Base-by-base conservation (phyloP, 2,888 invertebrate genomes). In the Melipona beecheii region DNA sequence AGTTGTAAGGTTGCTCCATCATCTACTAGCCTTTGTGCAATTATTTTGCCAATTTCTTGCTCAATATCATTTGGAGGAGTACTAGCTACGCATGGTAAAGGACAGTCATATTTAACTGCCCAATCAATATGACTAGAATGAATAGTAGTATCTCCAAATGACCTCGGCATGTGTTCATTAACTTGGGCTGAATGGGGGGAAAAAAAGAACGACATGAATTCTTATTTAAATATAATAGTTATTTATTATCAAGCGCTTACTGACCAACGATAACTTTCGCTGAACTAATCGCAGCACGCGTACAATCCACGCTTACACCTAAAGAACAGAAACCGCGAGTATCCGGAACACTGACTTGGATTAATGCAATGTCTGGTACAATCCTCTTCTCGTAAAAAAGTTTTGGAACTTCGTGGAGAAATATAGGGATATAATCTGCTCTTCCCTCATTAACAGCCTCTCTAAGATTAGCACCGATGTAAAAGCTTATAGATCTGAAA, bases 1-100 rank as follows among this genome's bases (percentile, higher is more conserved):
- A 96, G 95, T 90, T 96, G 96, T 81, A 96, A 92, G 1, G 96
- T 96, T 19, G 96, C 96, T 43, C 96, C 96, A 92, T 96, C 95
- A 64, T 95, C 95, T 2, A 96, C 95, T 36, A 96, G 91, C 82
- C 96, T 95, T 15, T 96, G 95, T 6, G 96, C 96, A 82, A 96
- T 95, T n/a, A 95, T 94, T 87, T 95, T 94, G 5, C 96, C 96
- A 73, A 96, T 96, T 87, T 95, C 94, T 50, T 92, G 90, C 90
- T 96, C 96, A n/a, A 95, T 94, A 0, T 95, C 94, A 6, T 95
- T 94, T 2, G 95, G 93, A 6, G 92, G 90, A 24, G 92, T 91
- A n/a, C 93, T 92, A 50, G 93, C 91, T 69, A 95, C 93, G 69
- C 95, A 95, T 0, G 95, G 95, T 43, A 96, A 92, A 73, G 91